A percentile compares a stretch with the other conserved stretches of the same genome.
Conservation (phyloP, 2,888 invertebrate species). For the Apamea epomidion region DNA sequence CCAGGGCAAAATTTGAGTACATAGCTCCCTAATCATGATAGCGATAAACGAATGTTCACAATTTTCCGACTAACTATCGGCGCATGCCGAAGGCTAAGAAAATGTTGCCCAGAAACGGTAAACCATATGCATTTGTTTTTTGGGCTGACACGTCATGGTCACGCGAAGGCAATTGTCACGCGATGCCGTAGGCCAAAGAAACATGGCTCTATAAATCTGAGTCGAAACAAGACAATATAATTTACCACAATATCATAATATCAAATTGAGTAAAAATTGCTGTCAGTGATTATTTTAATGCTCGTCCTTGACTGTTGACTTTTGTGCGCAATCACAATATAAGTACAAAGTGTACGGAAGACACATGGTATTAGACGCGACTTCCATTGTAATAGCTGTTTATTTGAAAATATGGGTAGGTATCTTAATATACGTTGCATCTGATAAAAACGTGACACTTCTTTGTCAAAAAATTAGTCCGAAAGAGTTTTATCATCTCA, state of each 20-base stretch:
- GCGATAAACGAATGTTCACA: slow-evolving; percentile 1
- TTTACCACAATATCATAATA: slow-evolving; percentile 14
- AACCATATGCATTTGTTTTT: slow-evolving; percentile 20
- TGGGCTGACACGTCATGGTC: not conserved
- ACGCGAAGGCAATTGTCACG: slow-evolving; percentile 39
- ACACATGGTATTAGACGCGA: slow-evolving; percentile 21
- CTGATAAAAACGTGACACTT: not conserved
- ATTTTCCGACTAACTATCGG: slow-evolving; percentile 6
- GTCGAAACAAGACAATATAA: slow-evolving; percentile 10
- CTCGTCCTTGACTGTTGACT: slow-evolving; percentile 53
- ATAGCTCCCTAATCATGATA: not conserved
- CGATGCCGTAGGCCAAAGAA: slow-evolving; percentile 20
- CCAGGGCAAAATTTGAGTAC: not conserved
- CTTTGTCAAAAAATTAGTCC: not conserved
- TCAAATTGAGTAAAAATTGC: slow-evolving; percentile 16
- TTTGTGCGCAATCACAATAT: slow-evolving; percentile 18
- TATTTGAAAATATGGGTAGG: not conserved
- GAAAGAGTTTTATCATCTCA: not conserved
- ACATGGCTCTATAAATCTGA: not conserved
- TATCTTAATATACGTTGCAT: not conserved
- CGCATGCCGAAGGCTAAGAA: slow-evolving; percentile 8
- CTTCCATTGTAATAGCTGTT: slow-evolving; percentile 25
- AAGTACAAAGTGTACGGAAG: slow-evolving; percentile 34
- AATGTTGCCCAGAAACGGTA: slow-evolving; percentile 2
- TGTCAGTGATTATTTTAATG: slow-evolving; percentile 33